Evolutionary conservation across 2,888 invertebrate genomes (phyloP).

Genomic region (Cotesia congregata): DNA sequence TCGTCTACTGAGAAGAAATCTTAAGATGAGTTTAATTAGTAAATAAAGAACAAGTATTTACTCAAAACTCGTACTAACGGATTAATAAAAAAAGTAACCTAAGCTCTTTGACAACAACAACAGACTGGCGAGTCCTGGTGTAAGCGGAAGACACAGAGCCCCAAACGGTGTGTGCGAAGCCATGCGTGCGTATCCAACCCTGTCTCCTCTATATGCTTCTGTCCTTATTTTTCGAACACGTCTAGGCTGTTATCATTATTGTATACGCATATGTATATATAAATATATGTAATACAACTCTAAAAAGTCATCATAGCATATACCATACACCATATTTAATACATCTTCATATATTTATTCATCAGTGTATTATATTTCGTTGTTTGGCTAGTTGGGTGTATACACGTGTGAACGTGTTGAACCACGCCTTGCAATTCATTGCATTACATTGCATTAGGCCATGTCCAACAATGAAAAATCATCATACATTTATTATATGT

Average conservation of each 20-base stretch:
- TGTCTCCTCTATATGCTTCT: slow-evolving; percentile 65
- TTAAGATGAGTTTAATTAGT: background rate
- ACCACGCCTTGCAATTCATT: slow-evolving; percentile 16
- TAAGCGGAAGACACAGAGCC: slow-evolving; percentile 64
- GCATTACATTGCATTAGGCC: slow-evolving; percentile 1
- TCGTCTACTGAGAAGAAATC: background rate
- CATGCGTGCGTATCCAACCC: slow-evolving; percentile 71
- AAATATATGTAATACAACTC: background rate
- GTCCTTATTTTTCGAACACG: slow-evolving; percentile 64
- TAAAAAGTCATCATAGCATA: slow-evolving; percentile 18
- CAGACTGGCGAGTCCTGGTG: slow-evolving; percentile 20
- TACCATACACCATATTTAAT: background rate
- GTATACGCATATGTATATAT: background rate
- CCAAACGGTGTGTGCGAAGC: slow-evolving; percentile 61
- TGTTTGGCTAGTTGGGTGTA: background rate
- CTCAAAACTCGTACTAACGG: background rate
- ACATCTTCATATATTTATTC: slow-evolving; percentile 3
- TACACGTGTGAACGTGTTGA: slow-evolving; percentile 8
- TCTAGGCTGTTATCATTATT: slow-evolving; percentile 68
- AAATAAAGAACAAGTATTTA: background rate
- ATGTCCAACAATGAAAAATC: slow-evolving; percentile 5
- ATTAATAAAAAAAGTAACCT: background rate
- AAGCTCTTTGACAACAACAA: slow-evolving; percentile 22
- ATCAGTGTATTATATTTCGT: slow-evolving; percentile 12
- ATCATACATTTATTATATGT: background rate